Conservation (phyloP, 1,140 invertebrate genomes). For the Batillaria attramentaria region DNA sequence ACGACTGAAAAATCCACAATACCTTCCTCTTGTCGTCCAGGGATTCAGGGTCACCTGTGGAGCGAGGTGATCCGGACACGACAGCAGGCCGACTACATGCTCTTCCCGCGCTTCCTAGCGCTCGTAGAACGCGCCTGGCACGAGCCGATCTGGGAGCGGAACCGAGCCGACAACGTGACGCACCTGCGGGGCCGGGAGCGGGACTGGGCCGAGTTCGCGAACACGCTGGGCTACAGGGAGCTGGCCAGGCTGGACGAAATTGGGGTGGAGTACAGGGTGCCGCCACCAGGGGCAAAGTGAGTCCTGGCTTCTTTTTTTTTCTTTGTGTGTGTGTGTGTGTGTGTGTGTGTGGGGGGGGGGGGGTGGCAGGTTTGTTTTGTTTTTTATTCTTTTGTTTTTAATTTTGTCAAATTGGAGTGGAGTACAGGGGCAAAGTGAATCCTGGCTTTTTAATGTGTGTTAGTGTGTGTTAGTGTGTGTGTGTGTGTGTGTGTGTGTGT, state of each 20-base stretch:
- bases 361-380: too few relatives aligned
- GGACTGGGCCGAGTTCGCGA: conserved; percentile 61
- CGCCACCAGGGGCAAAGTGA: conserved; percentile 61
- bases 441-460: too few relatives aligned
- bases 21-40: conserved; percentile 30
- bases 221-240: conserved; percentile 60
- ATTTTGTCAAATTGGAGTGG: too few relatives aligned
- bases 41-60: conserved; percentile 55
- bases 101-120: conserved; percentile 54
- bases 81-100: conserved; percentile 50
- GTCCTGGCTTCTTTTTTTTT: conserved; percentile 11
- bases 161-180: conserved; percentile 24
- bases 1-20: too few relatives aligned
- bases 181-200: conserved; percentile 26
- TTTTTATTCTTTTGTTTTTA: too few relatives aligned
- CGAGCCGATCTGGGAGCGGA: conserved; percentile 46
- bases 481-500: too few relatives aligned
- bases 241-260: conserved; percentile 55
- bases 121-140: conserved; percentile 57
- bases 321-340: too few relatives aligned
- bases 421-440: not conserved
- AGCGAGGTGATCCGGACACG: conserved; percentile 47
- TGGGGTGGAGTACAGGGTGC: conserved; percentile 54
- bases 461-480: too few relatives aligned
- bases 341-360: too few relatives aligned